phyloP scores from a whole-genome alignment of 2,797 vertebrate genomes.

The Channallabes apus region DNA sequence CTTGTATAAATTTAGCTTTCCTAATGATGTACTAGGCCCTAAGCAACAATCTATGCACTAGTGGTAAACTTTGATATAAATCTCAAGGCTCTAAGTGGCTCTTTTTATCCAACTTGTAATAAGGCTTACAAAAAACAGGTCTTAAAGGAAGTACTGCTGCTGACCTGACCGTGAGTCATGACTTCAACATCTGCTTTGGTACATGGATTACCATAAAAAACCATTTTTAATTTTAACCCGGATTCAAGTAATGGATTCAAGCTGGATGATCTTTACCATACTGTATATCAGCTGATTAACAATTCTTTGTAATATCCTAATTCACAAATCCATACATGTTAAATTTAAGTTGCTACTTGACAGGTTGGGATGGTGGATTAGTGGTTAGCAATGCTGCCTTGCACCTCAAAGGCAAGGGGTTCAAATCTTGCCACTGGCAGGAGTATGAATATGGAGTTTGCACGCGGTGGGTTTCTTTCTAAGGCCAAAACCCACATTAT shows the following conservation, averaged over 20 bases:
- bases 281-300: neutral
- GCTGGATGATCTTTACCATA: neutral
- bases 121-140: neutral
- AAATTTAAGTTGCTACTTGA: neutral
- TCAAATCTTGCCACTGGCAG: too few relatives aligned
- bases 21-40: neutral
- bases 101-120: neutral
- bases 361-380: neutral
- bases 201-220: neutral
- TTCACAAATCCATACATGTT: neutral
- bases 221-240: neutral
- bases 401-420: too few relatives aligned
- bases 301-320: neutral
- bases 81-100: too few relatives aligned
- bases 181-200: constrained; percentile 1
- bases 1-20: neutral
- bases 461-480: too few relatives aligned
- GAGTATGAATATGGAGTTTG: too few relatives aligned
- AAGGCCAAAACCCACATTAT: too few relatives aligned
- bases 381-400: too few relatives aligned
- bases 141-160: neutral
- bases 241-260: neutral
- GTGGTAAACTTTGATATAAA: neutral
- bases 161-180: neutral
- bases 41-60: neutral